Evolutionary conservation across 2,113 vertebrate genomes (phyloP), one percentile per base, ranked within the genome.

Genomic region (Cinclus mexicanus): DNA sequence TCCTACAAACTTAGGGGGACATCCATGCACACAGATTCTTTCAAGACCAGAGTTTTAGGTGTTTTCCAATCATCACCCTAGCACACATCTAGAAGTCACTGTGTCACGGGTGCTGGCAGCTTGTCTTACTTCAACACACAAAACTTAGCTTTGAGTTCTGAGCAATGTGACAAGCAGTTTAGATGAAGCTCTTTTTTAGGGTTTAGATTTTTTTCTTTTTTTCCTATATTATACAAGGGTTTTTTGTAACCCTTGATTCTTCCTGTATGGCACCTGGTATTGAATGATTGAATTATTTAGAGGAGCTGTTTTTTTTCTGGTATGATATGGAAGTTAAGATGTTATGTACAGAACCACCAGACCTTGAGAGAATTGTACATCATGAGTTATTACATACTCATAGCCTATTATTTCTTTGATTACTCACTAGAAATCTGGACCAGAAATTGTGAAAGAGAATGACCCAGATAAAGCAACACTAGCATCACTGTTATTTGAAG

Each of bases 31-130:
- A 44, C 4, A 81, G 33, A 11, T 64, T 55, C n/a, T 42, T 69
- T 37, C 46, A 94, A 72, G 39, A 77, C 21, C 11, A 29, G 12
- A 23, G 6, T 79, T 81, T 65, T 39, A 63, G 21, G 35, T 83
- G 17, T 82, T 94, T 80, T 67, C 63, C 37, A 67, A 0, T 33
- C 53, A 46, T 61, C 39, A 61, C 12, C 12, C 7, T 29, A 82
- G 12, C 16, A 44, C 25, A 17, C 10, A 42, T 70, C 63, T 80
- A 50, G 50, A 76, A 95, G 67, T 90, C 84, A 88, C 24, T 50
- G 9, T 87, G 74, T 70, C 78, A 74, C 74, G 59, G n/a, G 33
- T 57, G 19, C 31, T 91, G 61, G 83, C 80, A 94, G 57, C n/a
- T 91, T 19, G 29, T 89, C 52, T 84, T 53, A 68, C 14, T 2